Percentiles rank a stretch among this genome's conserved stretches.
phyloP scores from a whole-genome alignment of 2,113 vertebrate genomes.

The Hippocampus abdominalis region DNA sequence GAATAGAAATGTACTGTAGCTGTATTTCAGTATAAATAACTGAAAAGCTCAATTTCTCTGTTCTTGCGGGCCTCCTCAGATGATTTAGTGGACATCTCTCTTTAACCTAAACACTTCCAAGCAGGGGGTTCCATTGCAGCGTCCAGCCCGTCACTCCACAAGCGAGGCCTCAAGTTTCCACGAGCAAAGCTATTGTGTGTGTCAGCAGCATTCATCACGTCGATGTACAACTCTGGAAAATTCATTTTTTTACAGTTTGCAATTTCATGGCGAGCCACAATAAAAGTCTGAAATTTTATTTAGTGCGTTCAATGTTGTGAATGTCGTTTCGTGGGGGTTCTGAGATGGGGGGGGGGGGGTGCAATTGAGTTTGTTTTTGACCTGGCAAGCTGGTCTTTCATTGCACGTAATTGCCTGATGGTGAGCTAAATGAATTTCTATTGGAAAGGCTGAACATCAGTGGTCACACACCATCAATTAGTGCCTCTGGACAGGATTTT shows the following conservation, averaged over 20 bases:
- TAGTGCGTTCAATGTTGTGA: conserved; percentile 19
- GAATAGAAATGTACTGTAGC: conserved; percentile 4
- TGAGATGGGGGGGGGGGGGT: conserved; percentile 14
- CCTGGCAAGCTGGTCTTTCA: conserved; percentile 27
- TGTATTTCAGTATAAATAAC: conserved; percentile 13
- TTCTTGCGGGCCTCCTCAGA: conserved; percentile 27
- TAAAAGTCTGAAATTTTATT: conserved; percentile 31
- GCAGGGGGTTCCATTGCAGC: conserved; percentile 50
- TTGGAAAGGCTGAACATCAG: conserved; percentile 29
- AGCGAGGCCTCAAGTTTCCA: conserved; percentile 46
- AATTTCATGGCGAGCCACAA: conserved; percentile 35
- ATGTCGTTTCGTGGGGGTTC: conserved; percentile 10
- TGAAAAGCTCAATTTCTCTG: conserved; percentile 9
- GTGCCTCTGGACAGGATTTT: conserved; percentile 38
- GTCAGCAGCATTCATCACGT: conserved; percentile 43
- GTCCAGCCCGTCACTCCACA: conserved; percentile 31
- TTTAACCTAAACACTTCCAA: conserved; percentile 40
- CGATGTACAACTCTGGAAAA: conserved; percentile 35
- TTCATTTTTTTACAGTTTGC: conserved; percentile 27
- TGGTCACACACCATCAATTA: conserved; percentile 46
- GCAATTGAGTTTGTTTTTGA: conserved; percentile 44
- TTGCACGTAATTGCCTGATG: conserved; percentile 27
- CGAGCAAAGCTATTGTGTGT: conserved; percentile 33
- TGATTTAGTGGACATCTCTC: conserved; percentile 42
- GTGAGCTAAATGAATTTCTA: conserved; percentile 46